Percentiles rank a stretch among this genome's conserved stretches.
phyloP scores from a whole-genome alignment of 2,797 vertebrate species.

The Neolamprologus multifasciatus region DNA sequence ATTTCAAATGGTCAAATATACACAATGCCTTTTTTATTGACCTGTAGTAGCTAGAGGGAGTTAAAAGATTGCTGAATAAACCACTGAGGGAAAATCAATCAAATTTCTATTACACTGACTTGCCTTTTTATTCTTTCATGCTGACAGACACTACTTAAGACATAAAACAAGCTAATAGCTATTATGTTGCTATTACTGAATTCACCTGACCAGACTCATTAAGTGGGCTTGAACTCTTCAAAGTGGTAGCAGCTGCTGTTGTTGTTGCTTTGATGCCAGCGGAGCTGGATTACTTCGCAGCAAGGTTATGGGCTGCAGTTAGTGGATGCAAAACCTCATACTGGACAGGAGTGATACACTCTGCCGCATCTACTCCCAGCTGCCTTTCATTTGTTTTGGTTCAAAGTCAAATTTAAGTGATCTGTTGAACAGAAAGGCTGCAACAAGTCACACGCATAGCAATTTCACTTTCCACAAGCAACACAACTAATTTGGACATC shows the following conservation, averaged over 20 bases:
- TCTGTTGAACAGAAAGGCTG: neutral
- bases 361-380: neutral
- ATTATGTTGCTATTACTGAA: neutral
- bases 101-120: neutral
- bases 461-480: neutral
- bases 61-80: slow-evolving; percentile 17
- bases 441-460: neutral
- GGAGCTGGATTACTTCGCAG: neutral
- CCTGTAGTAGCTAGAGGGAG: neutral
- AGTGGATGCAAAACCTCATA: neutral
- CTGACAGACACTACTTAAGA: neutral
- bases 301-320: neutral
- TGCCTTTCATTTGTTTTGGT: neutral
- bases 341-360: neutral
- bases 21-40: neutral
- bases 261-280: neutral
- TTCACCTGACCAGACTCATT: slow-evolving; percentile 17
- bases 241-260: neutral
- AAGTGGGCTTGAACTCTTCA: neutral
- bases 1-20: neutral
- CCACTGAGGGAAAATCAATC: slow-evolving; percentile 7
- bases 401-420: neutral
- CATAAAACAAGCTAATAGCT: neutral
- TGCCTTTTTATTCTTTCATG: neutral
- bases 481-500: neutral